These are phyloP conservation scores for Cheilosia vernalis DNA, from an alignment of 2,888 invertebrate genomes.

Conservation along the genomic window DNA sequence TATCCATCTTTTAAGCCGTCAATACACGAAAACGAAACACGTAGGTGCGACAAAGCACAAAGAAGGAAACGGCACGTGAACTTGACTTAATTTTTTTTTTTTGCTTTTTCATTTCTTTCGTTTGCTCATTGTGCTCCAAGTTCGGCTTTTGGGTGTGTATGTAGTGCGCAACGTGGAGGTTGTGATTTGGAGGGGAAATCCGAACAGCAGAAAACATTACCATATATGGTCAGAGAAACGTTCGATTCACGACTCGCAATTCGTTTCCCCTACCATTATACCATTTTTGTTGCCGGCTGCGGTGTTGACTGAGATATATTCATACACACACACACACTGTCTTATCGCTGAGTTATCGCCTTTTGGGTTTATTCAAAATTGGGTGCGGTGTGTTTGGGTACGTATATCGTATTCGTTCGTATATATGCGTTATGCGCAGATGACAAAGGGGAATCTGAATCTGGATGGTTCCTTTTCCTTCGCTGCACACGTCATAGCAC, in stretches of 20 bases:
- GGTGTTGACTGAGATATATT: constrained; percentile 25
- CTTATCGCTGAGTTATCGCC: constrained; percentile 42
- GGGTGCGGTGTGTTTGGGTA: constrained; percentile 61
- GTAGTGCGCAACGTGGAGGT: constrained; percentile 34
- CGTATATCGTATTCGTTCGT: not conserved
- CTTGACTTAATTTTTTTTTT: constrained; percentile 68
- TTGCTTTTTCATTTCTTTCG: constrained; percentile 9
- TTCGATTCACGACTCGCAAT: constrained; percentile 63
- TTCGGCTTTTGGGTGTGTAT: constrained; percentile 65
- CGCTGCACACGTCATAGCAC: constrained; percentile 4
- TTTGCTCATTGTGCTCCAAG: constrained; percentile 42
- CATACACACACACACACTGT: constrained; percentile 27
- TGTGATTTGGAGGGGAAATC: constrained; percentile 63
- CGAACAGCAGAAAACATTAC: constrained; percentile 80
- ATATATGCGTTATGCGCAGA: constrained; percentile 47
- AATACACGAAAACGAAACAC: not conserved
- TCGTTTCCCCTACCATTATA: constrained; percentile 57
- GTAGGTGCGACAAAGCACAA: constrained; percentile 23
- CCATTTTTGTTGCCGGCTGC: constrained; percentile 56
- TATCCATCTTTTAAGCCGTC: too few species aligned
- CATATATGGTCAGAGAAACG: constrained; percentile 83
- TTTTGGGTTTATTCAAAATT: constrained; percentile 36
- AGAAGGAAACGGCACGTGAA: constrained; percentile 69
- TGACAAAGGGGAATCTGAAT: constrained; percentile 35
- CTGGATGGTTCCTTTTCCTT: not conserved